These are phyloP conservation scores for Tiliacea citrago DNA, from an alignment of 2,888 invertebrate species.

Conservation along the genomic window DNA sequence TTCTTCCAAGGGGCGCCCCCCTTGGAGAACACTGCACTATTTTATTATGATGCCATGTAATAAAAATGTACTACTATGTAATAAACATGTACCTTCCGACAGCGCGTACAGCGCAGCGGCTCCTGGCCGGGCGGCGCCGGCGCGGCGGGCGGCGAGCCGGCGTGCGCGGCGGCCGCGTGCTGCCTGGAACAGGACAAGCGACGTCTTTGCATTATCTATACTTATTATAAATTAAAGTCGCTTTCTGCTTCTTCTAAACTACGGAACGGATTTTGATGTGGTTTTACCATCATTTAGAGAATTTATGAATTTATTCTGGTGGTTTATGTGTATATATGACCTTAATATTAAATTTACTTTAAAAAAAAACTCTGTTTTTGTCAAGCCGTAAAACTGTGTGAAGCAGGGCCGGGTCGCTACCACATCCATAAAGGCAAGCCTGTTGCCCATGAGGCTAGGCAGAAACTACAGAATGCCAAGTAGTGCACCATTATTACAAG, in stretches of 20 bases:
- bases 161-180: conserved; percentile 69
- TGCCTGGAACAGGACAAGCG: conserved; percentile 67
- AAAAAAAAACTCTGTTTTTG: neutral
- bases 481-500: neutral
- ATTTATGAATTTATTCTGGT: neutral
- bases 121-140: conserved; percentile 75
- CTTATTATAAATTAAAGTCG: neutral
- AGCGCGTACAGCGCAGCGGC: conserved; percentile 79
- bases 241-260: too few relatives aligned
- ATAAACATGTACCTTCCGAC: conserved; percentile 75
- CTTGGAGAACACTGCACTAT: too few relatives aligned
- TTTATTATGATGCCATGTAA: neutral
- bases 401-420: neutral
- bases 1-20: too few relatives aligned
- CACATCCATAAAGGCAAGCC: neutral
- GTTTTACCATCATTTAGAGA: too few relatives aligned
- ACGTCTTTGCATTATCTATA: neutral
- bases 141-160: conserved; percentile 68
- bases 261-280: too few relatives aligned
- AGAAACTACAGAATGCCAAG: neutral
- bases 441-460: neutral
- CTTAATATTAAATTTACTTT: neutral
- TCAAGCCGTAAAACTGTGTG: neutral
- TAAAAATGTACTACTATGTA: neutral
- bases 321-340: neutral